A percentile compares a stretch with the other conserved stretches of the same genome.
These are phyloP conservation scores for Synanthedon vespiformis DNA, from an alignment of 2,888 invertebrate genomes.

Conservation along the genomic window DNA sequence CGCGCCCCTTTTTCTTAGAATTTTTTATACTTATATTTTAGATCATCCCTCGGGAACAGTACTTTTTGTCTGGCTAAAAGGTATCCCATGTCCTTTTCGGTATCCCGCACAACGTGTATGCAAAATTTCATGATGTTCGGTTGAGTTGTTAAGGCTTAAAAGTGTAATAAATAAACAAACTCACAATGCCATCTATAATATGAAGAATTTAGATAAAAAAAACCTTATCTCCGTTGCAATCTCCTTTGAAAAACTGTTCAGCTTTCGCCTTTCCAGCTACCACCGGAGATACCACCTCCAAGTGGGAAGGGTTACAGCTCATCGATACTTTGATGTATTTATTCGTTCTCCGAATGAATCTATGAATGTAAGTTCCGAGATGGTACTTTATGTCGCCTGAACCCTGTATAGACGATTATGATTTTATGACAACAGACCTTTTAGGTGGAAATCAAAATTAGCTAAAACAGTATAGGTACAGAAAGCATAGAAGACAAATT, in stretches of 20 bases:
- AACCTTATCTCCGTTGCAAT: conserved; percentile 75
- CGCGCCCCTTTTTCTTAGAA: too few relatives aligned
- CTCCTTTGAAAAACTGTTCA: conserved; percentile 87
- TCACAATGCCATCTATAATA: background rate
- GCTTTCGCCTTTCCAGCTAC: conserved; percentile 89
- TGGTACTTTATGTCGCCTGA: conserved; percentile 96
- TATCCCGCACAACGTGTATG: too few relatives aligned
- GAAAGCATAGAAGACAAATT: too few relatives aligned
- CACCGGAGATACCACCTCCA: conserved; percentile 90
- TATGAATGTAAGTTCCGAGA: conserved; percentile 87
- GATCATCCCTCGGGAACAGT: too few relatives aligned
- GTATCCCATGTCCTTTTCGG: too few relatives aligned
- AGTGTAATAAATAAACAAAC: background rate
- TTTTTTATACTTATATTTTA: too few relatives aligned
- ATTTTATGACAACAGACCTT: too few relatives aligned
- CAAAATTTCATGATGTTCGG: too few relatives aligned
- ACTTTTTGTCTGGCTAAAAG: too few relatives aligned
- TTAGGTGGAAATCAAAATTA: too few relatives aligned
- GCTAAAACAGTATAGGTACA: too few relatives aligned
- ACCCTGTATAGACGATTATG: conserved; percentile 47
- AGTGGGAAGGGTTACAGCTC: conserved; percentile 94
- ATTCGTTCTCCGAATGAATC: conserved; percentile 79
- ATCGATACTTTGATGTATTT: conserved; percentile 85
- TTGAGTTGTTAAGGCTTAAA: too few relatives aligned
- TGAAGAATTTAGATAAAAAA: background rate